Base-by-base conservation (phyloP, 2,797 vertebrate species). In the Xenentodon cancila region DNA sequence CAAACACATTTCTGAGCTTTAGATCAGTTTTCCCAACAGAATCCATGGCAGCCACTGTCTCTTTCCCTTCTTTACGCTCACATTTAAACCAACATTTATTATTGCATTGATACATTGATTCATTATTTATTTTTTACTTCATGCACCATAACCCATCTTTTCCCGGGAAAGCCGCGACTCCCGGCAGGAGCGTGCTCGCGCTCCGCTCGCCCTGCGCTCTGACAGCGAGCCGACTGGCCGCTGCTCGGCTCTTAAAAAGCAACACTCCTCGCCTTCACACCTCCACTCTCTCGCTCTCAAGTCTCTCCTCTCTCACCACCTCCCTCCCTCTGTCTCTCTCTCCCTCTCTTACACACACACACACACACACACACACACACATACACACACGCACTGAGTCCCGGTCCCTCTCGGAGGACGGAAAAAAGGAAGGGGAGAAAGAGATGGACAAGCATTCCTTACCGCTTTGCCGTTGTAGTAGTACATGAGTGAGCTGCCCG, bases 381-480 rank as follows among this genome's bases (percentile, higher is more conserved):
- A n/a, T n/a, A 9, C 37, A 13, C 34, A 12, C 57, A 32, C n/a
- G 3, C 4, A 5, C 42, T 71, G 71, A 80, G 76, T 74, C 65
- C 60, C 81, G 64, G 37, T 44, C 40, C 53, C 58, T 53, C 7
- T 16, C 52, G 51, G 64, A 53, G 48, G 59, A 63, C 25, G 17
- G 44, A 11, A 15, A 64, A 4, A 15, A 4, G 2, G 42, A 5
- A 1, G 7, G 47, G 48, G 21, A 13, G 46, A 7, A 1, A 18
- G 16, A 64, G 43, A 44, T 7, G 30, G 11, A 21, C 12, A 6
- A 9, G 51, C 49, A 60, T 43, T 9, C 80, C 96, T 96, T 94
- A 97, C 96, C 95, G 96, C 96, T 88, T 97, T 97, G 74, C 96
- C 95, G 88, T 97, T 97, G 92, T 96, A 97, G 94, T 96, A 97